These are phyloP conservation scores for Tachycineta bicolor DNA, from an alignment of 2,113 vertebrate genomes.

Conservation along the genomic window DNA sequence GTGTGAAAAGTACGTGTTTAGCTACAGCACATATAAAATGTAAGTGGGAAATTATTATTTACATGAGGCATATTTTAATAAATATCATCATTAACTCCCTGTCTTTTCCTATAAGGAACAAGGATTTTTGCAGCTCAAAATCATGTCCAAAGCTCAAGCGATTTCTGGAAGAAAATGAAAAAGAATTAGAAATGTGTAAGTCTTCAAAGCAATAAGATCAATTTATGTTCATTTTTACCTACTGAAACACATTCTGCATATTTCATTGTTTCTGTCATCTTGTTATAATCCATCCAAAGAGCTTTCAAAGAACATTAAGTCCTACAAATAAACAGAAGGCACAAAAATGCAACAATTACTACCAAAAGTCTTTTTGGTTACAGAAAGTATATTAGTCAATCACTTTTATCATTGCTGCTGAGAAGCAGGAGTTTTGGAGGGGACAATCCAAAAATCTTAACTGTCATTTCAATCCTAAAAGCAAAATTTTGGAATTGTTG, in stretches of 20 bases:
- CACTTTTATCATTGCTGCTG: neutral
- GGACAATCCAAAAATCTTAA: neutral
- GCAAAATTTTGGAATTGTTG: neutral
- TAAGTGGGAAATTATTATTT: slow-evolving; percentile 68
- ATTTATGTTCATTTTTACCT: slow-evolving; percentile 76
- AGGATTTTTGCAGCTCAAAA: slow-evolving; percentile 59
- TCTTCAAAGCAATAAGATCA: slow-evolving; percentile 75
- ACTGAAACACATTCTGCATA: slow-evolving; percentile 71
- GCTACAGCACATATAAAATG: neutral
- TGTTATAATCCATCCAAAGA: slow-evolving; percentile 78
- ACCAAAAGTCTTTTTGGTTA: slow-evolving; percentile 57
- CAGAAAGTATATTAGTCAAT: slow-evolving; percentile 2
- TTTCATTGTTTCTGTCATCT: slow-evolving; percentile 72
- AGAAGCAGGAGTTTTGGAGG: neutral
- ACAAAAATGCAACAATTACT: slow-evolving; percentile 58
- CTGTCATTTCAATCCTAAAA: neutral
- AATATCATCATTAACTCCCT: slow-evolving; percentile 60
- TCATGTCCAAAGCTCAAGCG: slow-evolving; percentile 65
- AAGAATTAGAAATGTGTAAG: slow-evolving; percentile 72
- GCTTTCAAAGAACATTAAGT: slow-evolving; percentile 84
- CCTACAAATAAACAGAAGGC: slow-evolving; percentile 74
- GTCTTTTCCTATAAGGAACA: slow-evolving; percentile 48
- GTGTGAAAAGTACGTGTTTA: slow-evolving; percentile 59
- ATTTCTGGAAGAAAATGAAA: slow-evolving; percentile 79
- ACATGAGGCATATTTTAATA: slow-evolving; percentile 69